A percentile compares a stretch with the other conserved stretches of the same genome.
Conservation (phyloP, 1,140 invertebrate species). For the Drosophila ficusphila region DNA sequence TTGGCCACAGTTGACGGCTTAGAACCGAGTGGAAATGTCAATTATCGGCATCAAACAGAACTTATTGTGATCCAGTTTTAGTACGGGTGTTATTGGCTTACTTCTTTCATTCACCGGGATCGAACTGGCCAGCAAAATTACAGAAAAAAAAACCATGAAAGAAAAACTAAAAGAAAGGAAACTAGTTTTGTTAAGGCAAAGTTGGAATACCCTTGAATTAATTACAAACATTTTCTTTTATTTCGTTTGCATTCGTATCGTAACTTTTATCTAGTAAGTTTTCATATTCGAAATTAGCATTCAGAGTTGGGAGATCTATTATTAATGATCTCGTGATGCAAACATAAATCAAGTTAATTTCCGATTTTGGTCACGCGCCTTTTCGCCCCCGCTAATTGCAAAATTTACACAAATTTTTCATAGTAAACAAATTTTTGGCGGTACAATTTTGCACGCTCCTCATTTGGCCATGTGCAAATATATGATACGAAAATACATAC, state of each 20-base stretch:
- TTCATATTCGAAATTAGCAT: background rate
- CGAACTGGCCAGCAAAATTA: conserved; percentile 46
- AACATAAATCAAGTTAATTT: background rate
- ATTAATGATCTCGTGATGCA: background rate
- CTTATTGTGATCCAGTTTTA: conserved; percentile 65
- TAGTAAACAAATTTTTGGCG: background rate
- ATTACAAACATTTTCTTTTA: background rate
- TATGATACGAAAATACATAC: too few relatives aligned
- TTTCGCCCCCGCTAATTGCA: conserved; percentile 5
- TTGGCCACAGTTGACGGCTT: conserved; percentile 51
- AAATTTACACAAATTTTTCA: background rate
- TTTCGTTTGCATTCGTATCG: too few relatives aligned
- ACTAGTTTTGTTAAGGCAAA: background rate
- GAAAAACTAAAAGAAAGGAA: conserved; percentile 15
- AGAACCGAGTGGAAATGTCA: conserved; percentile 48
- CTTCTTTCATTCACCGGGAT: conserved; percentile 36
- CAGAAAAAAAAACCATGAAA: conserved; percentile 5
- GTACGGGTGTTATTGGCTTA: conserved; percentile 45
- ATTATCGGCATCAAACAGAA: conserved; percentile 68
- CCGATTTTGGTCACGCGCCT: background rate
- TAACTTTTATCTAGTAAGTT: too few relatives aligned
- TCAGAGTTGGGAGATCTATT: background rate
- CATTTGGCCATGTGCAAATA: too few relatives aligned
- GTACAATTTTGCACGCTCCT: background rate
- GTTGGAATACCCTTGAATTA: background rate